Percentiles rank a stretch among this genome's conserved stretches.
Conservation (phyloP, 2,888 invertebrate genomes). For the Phyllotreta cruciferae region DNA sequence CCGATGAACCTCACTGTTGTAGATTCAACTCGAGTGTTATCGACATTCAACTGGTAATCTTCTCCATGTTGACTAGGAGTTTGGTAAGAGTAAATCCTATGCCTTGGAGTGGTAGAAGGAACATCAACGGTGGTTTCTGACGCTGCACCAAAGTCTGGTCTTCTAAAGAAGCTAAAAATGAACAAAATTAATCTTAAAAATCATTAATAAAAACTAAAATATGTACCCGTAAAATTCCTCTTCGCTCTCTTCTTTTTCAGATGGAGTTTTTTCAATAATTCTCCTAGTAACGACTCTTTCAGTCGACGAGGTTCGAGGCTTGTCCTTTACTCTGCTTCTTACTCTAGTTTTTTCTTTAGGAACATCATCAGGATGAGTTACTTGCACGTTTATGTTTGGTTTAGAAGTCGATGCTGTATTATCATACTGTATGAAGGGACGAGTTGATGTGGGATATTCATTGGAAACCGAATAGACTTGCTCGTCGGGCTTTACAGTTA, state of each 20-base stretch:
- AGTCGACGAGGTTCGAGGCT: slow-evolving; percentile 37
- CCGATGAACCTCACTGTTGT: slow-evolving; percentile 52
- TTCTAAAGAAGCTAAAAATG: slow-evolving; percentile 48
- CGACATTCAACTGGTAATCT: slow-evolving; percentile 23
- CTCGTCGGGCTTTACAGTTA: slow-evolving; percentile 35
- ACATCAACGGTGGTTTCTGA: slow-evolving; percentile 29
- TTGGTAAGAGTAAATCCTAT: slow-evolving; percentile 18
- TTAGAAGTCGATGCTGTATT: slow-evolving; percentile 38
- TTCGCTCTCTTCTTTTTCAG: slow-evolving; percentile 46
- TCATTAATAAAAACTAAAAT: slow-evolving; percentile 50
- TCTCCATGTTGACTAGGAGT: slow-evolving; percentile 24
- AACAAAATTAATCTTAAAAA: not conserved
- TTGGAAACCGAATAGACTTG: slow-evolving; percentile 23
- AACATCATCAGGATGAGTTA: slow-evolving; percentile 44
- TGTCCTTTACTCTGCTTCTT: slow-evolving; percentile 47
- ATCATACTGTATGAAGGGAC: slow-evolving; percentile 39
- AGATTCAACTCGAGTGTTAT: slow-evolving; percentile 26
- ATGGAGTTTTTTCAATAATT: slow-evolving; percentile 36
- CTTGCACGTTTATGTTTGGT: slow-evolving; percentile 45
- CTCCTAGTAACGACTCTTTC: slow-evolving; percentile 39
- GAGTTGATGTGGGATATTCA: slow-evolving; percentile 40
- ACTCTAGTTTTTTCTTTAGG: slow-evolving; percentile 40
- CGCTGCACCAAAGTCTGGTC: slow-evolving; percentile 57
- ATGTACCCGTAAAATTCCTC: slow-evolving; percentile 60
- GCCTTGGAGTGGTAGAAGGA: slow-evolving; percentile 14